A percentile compares a stretch with the other conserved stretches of the same genome.
Evolutionary conservation across 2,113 vertebrate species (phyloP).

Genomic region (Talpa occidentalis): DNA sequence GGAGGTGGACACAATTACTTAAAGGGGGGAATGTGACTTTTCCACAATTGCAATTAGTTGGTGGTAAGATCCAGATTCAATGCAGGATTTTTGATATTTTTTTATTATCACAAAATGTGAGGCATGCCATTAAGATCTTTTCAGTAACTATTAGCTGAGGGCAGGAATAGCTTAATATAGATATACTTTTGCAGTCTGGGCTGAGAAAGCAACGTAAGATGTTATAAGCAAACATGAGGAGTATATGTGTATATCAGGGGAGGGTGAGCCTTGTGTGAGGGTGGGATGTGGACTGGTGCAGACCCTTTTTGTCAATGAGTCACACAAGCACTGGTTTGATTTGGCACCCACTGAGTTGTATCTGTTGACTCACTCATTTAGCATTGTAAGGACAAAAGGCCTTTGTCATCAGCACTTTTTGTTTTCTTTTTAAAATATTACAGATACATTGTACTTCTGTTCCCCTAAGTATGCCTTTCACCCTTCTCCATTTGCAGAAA

Average conservation of each 20-base stretch:
- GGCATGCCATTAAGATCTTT: neutral
- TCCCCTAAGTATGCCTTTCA: neutral
- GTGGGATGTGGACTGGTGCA: neutral
- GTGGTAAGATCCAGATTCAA: neutral
- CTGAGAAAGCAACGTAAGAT: neutral
- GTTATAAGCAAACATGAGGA: neutral
- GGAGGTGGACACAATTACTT: neutral
- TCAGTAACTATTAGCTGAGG: neutral
- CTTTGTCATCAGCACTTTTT: neutral
- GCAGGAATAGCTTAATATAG: neutral
- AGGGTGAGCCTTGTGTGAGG: fast-evolving
- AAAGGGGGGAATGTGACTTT: neutral
- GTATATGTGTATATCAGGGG: neutral
- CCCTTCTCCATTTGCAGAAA: neutral
- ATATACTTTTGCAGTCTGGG: neutral
- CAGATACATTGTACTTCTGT: neutral
- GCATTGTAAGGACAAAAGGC: neutral
- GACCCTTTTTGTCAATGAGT: neutral
- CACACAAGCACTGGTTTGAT: neutral
- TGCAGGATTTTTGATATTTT: neutral
- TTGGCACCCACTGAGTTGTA: neutral
- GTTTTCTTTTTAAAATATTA: neutral
- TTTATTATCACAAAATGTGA: neutral
- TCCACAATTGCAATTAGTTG: neutral
- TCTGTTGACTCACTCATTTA: neutral